A percentile compares a stretch with the other conserved stretches of the same genome.
phyloP scores from a whole-genome alignment of 2,113 vertebrate genomes.

The Eublepharis macularius region DNA sequence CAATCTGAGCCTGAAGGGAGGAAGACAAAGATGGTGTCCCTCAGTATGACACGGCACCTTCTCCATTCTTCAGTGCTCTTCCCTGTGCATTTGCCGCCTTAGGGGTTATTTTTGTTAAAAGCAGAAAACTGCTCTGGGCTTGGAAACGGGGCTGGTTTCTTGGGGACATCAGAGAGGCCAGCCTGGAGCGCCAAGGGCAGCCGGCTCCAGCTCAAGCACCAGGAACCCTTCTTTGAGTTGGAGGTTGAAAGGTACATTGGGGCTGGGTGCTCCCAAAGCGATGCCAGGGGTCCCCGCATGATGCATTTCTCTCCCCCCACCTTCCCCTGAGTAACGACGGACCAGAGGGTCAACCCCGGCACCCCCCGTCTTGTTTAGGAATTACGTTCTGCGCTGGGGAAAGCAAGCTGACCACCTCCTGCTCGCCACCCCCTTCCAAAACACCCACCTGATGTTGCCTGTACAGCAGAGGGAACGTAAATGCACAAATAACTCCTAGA shows the following conservation, averaged over 20 bases:
- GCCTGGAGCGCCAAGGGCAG: background rate
- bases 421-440: background rate
- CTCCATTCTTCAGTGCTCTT: no score
- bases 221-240: no score
- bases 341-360: background rate
- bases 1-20: conserved; percentile 79
- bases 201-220: background rate
- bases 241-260: no score
- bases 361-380: background rate
- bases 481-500: conserved; percentile 84
- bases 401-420: background rate
- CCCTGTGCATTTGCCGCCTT: no score
- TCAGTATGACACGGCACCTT: background rate
- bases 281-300: background rate
- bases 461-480: conserved; percentile 90
- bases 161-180: no score
- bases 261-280: background rate
- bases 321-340: background rate
- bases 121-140: no score
- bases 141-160: no score
- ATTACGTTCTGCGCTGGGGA: background rate
- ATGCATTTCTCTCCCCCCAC: background rate
- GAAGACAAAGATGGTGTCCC: background rate
- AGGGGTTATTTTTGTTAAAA: no score
- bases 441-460: conserved; percentile 82